Base-by-base conservation (phyloP, 2,888 invertebrate genomes). In the Sturmia bella region DNA sequence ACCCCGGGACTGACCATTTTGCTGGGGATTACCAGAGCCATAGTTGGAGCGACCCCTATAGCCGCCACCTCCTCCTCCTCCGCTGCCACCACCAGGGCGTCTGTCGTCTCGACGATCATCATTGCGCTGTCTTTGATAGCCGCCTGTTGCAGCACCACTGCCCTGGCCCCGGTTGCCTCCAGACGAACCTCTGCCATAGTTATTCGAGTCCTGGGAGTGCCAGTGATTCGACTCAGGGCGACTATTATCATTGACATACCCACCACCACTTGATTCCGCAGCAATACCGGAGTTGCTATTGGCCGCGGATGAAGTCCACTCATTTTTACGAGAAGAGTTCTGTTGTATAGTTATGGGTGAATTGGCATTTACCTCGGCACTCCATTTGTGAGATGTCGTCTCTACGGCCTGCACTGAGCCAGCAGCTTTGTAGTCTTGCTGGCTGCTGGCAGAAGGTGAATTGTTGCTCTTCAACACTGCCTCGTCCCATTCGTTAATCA, bases 1-100 rank as follows among this genome's bases (percentile, higher is more conserved):
- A 19, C 87, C 86, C 3, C 85, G 87, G 15, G 87, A 84, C 17
- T 87, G 88, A 27, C 88, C 87, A 45, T 88, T 87, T 52, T 87
- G 87, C 63, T 86, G 85, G 0, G 85, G 84, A 63, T 85, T 83
- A 3, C 85, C 84, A 9, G 85, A 85, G 24, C 84, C 72, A 54
- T 87, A 86, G 64, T 87, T 86, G 15, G 85, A 84, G 11, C 85
- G 84, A 1, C 85, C 85, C 17, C 86, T 84, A 17, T 87, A 87
- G 37, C 87, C n/a, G n/a, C n/a, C 87, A n/a, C 89, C 87, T 50
- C 86, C 87, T n/a, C 88, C 80, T 68, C 87, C 85, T 63, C 63
- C 48, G n/a, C 86, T 87, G 41, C 86, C 87, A n/a, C 88, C 81
- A 64, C 87, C 85, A 59, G 87, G 86, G 57, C 86, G 86, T 54